phyloP scores from a whole-genome alignment of 2,888 invertebrate genomes.

The Venusia cambrica region DNA sequence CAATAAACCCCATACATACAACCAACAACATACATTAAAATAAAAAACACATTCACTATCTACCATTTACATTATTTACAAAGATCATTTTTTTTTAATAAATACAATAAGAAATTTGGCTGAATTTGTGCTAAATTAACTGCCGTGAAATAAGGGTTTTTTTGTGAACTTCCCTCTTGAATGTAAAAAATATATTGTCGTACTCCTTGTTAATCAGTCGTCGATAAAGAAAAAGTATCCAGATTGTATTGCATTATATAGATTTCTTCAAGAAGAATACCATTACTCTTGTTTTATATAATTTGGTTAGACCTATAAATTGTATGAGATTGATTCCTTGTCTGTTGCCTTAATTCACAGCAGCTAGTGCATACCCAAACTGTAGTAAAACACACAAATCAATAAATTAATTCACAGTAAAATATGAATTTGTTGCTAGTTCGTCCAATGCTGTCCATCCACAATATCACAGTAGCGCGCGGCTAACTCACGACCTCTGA shows the following conservation, averaged over 20 bases:
- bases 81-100: slow-evolving; percentile 56
- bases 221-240: too few relatives aligned
- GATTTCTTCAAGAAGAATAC: too few relatives aligned
- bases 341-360: background rate
- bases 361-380: slow-evolving; percentile 19
- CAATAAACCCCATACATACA: slow-evolving; percentile 34
- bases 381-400: slow-evolving; percentile 34
- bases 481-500: slow-evolving; percentile 47
- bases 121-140: slow-evolving; percentile 39
- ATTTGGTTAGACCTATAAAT: slow-evolving; percentile 1
- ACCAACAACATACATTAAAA: slow-evolving; percentile 37
- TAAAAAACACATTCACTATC: slow-evolving; percentile 67
- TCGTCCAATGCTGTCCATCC: slow-evolving; percentile 40
- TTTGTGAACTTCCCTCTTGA: slow-evolving; percentile 15
- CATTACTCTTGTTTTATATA: too few relatives aligned
- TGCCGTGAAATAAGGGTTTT: slow-evolving; percentile 22
- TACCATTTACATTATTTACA: slow-evolving; percentile 75
- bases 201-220: slow-evolving; percentile 39
- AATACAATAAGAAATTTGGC: slow-evolving; percentile 74
- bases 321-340: background rate
- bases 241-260: too few relatives aligned
- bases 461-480: slow-evolving; percentile 64
- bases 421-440: slow-evolving; percentile 46
- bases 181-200: too few relatives aligned
- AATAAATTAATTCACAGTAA: slow-evolving; percentile 50